Percentiles rank a stretch among this genome's conserved stretches.
Evolutionary conservation across 64 coral and sea anemone species (phyloP).

Genomic region (Porites lutea): DNA sequence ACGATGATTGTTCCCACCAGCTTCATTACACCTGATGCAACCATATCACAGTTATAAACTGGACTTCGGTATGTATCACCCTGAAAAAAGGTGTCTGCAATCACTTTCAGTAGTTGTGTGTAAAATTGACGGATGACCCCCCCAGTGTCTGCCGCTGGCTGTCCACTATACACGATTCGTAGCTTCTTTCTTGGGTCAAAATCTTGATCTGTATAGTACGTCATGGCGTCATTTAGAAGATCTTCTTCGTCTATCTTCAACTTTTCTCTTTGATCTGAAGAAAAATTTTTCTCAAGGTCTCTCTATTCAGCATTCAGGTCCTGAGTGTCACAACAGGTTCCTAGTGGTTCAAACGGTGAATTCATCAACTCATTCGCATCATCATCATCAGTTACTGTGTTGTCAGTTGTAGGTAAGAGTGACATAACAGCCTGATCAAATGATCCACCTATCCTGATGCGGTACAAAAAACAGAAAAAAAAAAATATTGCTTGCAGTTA

Average conservation of each 20-base stretch:
- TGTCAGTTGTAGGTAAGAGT: too few relatives aligned
- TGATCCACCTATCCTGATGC: too few relatives aligned
- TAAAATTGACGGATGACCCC: conserved; percentile 37
- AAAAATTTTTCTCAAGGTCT: too few relatives aligned
- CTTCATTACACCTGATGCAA: conserved; percentile 46
- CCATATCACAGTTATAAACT: conserved; percentile 51
- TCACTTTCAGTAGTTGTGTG: conserved; percentile 48
- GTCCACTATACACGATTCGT: conserved; percentile 33
- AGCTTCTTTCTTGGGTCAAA: conserved; percentile 43
- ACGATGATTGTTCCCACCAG: conserved; percentile 30
- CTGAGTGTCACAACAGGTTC: too few relatives aligned
- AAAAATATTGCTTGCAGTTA: too few relatives aligned
- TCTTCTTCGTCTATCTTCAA: conserved; percentile 37
- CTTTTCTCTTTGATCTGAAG: conserved; percentile 47
- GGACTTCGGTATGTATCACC: conserved; percentile 41
- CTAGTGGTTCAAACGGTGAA: too few relatives aligned
- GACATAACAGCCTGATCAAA: too few relatives aligned
- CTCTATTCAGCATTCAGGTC: conserved; percentile 35
- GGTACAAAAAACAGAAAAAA: too few relatives aligned
- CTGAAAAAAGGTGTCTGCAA: conserved; percentile 36
- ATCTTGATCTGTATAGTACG: conserved; percentile 31
- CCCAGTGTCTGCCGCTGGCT: conserved; percentile 54
- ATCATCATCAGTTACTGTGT: too few relatives aligned
- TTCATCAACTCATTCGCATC: too few relatives aligned
- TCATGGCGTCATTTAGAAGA: conserved; percentile 18